A percentile compares a stretch with the other conserved stretches of the same genome.
phyloP scores from a whole-genome alignment of 2,797 vertebrate genomes.

The Falco columbarius region DNA sequence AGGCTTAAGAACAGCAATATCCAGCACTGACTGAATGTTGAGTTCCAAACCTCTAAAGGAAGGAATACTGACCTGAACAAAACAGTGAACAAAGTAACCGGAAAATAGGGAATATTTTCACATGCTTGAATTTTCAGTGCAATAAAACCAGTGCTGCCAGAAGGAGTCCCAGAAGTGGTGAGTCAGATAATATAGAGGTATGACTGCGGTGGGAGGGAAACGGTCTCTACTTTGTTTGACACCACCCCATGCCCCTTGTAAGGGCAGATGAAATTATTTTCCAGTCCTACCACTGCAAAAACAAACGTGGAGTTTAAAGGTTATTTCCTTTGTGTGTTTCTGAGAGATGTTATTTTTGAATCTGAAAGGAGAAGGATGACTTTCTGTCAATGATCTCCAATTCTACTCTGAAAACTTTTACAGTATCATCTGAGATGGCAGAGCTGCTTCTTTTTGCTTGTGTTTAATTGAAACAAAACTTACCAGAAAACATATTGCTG shows the following conservation, averaged over 20 bases:
- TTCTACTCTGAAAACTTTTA: background rate
- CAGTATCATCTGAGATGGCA: background rate
- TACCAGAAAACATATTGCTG: background rate
- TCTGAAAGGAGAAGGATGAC: background rate
- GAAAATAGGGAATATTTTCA: constrained; percentile 36
- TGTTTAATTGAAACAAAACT: background rate
- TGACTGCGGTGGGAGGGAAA: constrained; percentile 19
- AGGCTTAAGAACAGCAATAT: constrained; percentile 5
- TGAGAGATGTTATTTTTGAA: background rate
- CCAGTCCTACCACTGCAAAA: constrained; percentile 9
- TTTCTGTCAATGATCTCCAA: background rate
- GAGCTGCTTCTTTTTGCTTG: background rate
- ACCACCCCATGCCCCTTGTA: background rate
- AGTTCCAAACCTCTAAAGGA: background rate
- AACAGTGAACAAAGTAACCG: constrained; percentile 1
- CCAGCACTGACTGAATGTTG: background rate
- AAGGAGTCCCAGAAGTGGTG: constrained; percentile 55
- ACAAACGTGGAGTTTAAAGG: constrained; percentile 14
- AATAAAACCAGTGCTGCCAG: constrained; percentile 36
- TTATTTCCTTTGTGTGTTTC: constrained; percentile 47
- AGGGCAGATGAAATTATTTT: constrained; percentile 51
- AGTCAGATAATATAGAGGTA: constrained; percentile 48
- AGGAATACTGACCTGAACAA: constrained; percentile 4
- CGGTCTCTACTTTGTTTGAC: constrained; percentile 31
- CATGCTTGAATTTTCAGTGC: constrained; percentile 34